Percentiles rank a stretch among this genome's conserved stretches.
Evolutionary conservation across 2,888 invertebrate genomes (phyloP).

Genomic region (Drosophila percnosoma): DNA sequence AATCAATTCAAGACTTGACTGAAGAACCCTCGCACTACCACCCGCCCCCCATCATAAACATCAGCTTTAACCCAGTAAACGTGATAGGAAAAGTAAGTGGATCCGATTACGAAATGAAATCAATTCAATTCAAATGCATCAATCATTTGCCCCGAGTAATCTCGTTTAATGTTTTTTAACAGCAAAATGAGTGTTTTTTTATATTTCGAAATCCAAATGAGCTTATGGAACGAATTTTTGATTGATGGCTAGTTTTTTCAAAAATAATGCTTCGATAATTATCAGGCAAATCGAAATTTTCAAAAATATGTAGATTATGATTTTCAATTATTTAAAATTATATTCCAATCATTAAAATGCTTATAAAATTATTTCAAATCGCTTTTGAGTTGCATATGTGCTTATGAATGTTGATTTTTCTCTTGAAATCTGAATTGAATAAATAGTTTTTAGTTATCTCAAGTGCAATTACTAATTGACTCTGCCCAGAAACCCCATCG

Average conservation of each 20-base stretch:
- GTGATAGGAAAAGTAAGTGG: slow-evolving; percentile 71
- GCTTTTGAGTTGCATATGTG: neutral
- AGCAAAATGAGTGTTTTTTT: slow-evolving; percentile 21
- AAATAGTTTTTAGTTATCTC: neutral
- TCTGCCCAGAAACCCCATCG: neutral
- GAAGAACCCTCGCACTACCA: slow-evolving; percentile 30
- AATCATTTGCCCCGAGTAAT: slow-evolving; percentile 55
- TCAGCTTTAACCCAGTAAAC: slow-evolving; percentile 43
- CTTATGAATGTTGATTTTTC: neutral
- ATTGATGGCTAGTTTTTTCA: slow-evolving; percentile 53
- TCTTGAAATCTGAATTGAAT: slow-evolving; percentile 1
- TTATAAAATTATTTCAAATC: neutral
- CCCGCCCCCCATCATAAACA: slow-evolving; percentile 1
- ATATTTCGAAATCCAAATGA: slow-evolving; percentile 40
- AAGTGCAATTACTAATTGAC: slow-evolving; percentile 11
- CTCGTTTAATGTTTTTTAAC: slow-evolving; percentile 20
- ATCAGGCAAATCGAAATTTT: neutral
- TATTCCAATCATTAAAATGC: neutral
- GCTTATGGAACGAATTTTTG: slow-evolving; percentile 74
- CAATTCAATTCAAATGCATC: slow-evolving; percentile 57
- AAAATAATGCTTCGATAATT: neutral
- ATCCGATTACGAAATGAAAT: slow-evolving; percentile 50
- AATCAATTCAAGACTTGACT: slow-evolving; percentile 37
- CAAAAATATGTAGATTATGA: neutral
- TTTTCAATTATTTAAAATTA: neutral